phyloP scores from a whole-genome alignment of 2,888 invertebrate species.

The Erynnis tages region DNA sequence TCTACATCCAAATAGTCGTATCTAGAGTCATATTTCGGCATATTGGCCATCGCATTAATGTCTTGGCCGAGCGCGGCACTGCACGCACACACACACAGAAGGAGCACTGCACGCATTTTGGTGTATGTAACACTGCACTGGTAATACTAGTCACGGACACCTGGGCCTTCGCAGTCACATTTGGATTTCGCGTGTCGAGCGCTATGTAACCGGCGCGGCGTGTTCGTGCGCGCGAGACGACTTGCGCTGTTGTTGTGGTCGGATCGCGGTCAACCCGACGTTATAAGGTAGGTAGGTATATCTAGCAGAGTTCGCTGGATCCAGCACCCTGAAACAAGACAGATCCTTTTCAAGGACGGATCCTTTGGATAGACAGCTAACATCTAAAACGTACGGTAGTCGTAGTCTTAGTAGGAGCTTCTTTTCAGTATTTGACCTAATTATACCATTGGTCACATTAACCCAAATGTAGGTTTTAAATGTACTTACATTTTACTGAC shows the following conservation, averaged over 20 bases:
- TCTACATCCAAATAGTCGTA: conserved; percentile 88
- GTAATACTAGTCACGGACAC: conserved; percentile 3
- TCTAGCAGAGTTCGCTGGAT: conserved; percentile 24
- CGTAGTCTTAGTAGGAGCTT: too few species aligned
- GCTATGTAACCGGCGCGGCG: conserved; percentile 10
- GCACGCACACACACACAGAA: conserved; percentile 51
- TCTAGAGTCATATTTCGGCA: conserved; percentile 77
- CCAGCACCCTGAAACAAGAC: conserved; percentile 33
- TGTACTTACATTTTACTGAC: too few species aligned
- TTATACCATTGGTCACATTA: too few species aligned
- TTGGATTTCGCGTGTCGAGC: conserved; percentile 33
- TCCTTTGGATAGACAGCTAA: background rate
- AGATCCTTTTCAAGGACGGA: conserved; percentile 33
- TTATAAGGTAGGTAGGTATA: conserved; percentile 32
- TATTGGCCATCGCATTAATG: conserved; percentile 50
- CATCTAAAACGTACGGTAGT: too few species aligned
- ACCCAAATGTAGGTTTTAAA: too few species aligned
- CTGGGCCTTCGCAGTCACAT: conserved; percentile 30
- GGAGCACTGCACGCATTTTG: conserved; percentile 60
- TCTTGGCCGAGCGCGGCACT: conserved; percentile 58
- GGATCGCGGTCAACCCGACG: conserved; percentile 37
- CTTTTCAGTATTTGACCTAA: too few species aligned
- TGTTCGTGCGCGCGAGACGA: conserved; percentile 49
- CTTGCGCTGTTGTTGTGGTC: conserved; percentile 44
- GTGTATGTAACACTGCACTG: conserved; percentile 13